A percentile compares a stretch with the other conserved stretches of the same genome.
phyloP scores from a whole-genome alignment of 2,797 vertebrate genomes.

The Melanotaenia trifasciata region DNA sequence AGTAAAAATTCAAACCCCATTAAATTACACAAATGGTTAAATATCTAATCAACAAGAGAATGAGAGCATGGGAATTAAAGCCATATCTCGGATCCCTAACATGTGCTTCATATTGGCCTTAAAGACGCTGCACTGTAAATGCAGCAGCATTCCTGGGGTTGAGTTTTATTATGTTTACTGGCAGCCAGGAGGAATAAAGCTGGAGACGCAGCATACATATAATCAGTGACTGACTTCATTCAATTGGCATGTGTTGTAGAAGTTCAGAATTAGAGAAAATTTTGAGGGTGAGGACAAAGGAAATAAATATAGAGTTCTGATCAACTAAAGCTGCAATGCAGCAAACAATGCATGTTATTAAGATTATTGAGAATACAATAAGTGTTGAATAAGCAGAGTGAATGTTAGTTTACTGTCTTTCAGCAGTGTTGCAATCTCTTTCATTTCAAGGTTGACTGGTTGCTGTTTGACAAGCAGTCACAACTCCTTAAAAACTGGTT shows the following conservation, averaged over 20 bases:
- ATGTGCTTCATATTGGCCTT: slow-evolving; percentile 14
- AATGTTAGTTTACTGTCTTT: slow-evolving; percentile 27
- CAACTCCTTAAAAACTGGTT: background rate
- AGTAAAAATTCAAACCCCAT: background rate
- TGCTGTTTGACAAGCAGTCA: slow-evolving; percentile 6
- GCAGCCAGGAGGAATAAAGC: slow-evolving; percentile 19
- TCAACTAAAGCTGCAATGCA: slow-evolving; percentile 15
- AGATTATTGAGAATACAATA: slow-evolving; percentile 21
- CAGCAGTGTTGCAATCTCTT: slow-evolving; percentile 25
- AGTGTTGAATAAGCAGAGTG: slow-evolving; percentile 4
- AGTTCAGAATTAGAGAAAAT: slow-evolving; percentile 13
- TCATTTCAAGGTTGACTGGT: slow-evolving; percentile 34
- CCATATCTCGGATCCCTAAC: background rate
- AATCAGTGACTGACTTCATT: slow-evolving; percentile 31
- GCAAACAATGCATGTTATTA: slow-evolving; percentile 16
- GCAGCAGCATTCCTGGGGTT: slow-evolving; percentile 19
- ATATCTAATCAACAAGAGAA: background rate
- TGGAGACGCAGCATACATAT: slow-evolving; percentile 12
- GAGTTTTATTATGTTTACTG: slow-evolving; percentile 22
- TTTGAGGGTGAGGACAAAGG: background rate
- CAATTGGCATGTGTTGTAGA: background rate
- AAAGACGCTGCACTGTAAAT: slow-evolving; percentile 15
- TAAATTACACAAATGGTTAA: background rate
- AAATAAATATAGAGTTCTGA: background rate
- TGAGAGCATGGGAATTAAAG: background rate